phyloP scores from a whole-genome alignment of 2,888 invertebrate species.

The Lymantria dispar region DNA sequence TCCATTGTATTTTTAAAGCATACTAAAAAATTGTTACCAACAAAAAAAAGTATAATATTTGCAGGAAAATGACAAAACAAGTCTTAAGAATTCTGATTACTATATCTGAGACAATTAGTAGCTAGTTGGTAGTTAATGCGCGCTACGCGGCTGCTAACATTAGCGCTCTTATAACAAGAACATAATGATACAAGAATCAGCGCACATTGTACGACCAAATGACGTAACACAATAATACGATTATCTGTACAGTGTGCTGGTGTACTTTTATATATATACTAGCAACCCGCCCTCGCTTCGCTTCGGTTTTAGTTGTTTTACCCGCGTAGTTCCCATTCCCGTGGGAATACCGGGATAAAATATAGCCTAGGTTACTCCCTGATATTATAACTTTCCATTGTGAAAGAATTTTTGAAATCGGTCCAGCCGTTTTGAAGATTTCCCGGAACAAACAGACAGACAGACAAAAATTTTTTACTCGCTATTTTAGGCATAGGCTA shows the following conservation, averaged over 20 bases:
- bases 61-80: background rate
- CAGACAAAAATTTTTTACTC: too few species aligned
- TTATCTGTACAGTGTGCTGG: conserved; percentile 1
- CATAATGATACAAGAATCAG: conserved; percentile 59
- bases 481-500: too few species aligned
- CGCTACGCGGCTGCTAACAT: conserved; percentile 49
- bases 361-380: too few species aligned
- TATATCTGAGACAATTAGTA: conserved; percentile 34
- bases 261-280: too few species aligned
- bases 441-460: too few species aligned
- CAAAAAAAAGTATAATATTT: background rate
- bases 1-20: background rate
- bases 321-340: too few species aligned
- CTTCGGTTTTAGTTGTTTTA: too few species aligned
- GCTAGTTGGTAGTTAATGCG: conserved; percentile 23
- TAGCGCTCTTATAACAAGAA: conserved; percentile 53
- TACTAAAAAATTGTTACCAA: background rate
- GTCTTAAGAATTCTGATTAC: conserved; percentile 24
- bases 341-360: too few species aligned
- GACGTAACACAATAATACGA: conserved; percentile 10
- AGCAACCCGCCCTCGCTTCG: too few species aligned
- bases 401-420: too few species aligned
- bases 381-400: too few species aligned
- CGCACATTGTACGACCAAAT: conserved; percentile 39
- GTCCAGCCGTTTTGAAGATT: too few species aligned